Base-by-base conservation (phyloP, 2,113 vertebrate genomes). In the Sialia sialis region DNA sequence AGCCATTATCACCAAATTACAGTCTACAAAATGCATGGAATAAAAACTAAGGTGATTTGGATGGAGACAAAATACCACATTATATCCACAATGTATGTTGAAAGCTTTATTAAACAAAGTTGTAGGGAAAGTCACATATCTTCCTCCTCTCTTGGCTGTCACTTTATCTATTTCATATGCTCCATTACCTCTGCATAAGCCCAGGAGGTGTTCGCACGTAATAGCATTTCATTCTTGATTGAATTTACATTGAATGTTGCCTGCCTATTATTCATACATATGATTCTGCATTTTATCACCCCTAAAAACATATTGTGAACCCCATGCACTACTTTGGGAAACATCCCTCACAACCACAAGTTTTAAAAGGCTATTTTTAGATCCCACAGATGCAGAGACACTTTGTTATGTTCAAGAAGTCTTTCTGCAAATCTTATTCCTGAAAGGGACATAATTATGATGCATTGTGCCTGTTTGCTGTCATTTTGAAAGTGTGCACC, bases 201-300 rank as follows among this genome's bases (percentile, higher is more conserved):
- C 91, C 96, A 94, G 93, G 90, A 97, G 93, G 97, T 97, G 85
- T 93, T 97, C 96, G 95, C 92, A 90, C 16, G 30, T 94, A 98
- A 97, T 70, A 98, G 90, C 93, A 94, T 97, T 98, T 97, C 93
- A 96, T 96, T 98, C 79, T 85, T 97, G 95, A 97, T 91, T 96
- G 95, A 97, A 96, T 94, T 97, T 97, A 96, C 84, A 96, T 69
- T 46, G 85, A 94, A 44, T 43, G 11, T 94, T 91, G 49, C 84
- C 92, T 78, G 89, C 58, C 54, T 86, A 90, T 87, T 92, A 88
- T 51, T 92, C 83, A 92, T 73, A 95, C 84, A 72, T 89, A 76
- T 25, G 78, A 95, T 94, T 95, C 64, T 91, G 92, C 72, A 90
- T 94, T 92, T 49, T 77, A 88, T 58, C 6, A 4, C 55, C 36